phyloP scores from a whole-genome alignment of 2,113 vertebrate genomes.

The Desmodus rotundus region DNA sequence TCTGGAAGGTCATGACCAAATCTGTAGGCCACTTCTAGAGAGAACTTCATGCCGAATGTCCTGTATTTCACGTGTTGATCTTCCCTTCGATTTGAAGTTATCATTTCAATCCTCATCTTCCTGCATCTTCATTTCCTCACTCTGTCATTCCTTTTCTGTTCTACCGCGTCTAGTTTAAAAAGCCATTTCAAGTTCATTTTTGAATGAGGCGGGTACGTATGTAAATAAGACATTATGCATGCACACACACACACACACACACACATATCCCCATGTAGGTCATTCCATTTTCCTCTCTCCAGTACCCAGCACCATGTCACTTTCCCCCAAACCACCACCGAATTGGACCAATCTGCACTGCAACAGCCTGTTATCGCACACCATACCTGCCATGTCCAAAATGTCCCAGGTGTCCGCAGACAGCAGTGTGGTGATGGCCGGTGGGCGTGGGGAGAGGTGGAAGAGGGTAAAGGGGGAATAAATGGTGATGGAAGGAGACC shows the following conservation, averaged over 20 bases:
- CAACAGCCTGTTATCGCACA: neutral
- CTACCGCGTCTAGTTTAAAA: neutral
- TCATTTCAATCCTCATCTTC: neutral
- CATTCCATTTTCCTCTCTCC: neutral
- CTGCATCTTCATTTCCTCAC: neutral
- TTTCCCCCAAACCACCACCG: neutral
- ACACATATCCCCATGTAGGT: neutral
- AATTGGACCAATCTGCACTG: neutral
- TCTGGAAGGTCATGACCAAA: neutral
- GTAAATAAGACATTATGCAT: neutral
- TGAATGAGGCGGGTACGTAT: neutral
- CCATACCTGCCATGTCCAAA: neutral
- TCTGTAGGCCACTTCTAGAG: neutral
- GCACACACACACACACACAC: accelerated
- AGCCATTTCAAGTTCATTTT: neutral
- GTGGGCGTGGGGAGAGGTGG: too few species aligned
- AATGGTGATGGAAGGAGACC: too few species aligned
- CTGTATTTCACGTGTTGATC: accelerated
- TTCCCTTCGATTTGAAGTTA: neutral
- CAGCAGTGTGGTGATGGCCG: too few species aligned
- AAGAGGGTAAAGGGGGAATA: too few species aligned
- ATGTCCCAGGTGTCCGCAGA: too few species aligned
- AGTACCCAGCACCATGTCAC: neutral
- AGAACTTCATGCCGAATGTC: neutral
- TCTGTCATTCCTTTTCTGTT: neutral